Evolutionary conservation across 1,140 invertebrate genomes (phyloP).

Genomic region (Scylla paramamosain): DNA sequence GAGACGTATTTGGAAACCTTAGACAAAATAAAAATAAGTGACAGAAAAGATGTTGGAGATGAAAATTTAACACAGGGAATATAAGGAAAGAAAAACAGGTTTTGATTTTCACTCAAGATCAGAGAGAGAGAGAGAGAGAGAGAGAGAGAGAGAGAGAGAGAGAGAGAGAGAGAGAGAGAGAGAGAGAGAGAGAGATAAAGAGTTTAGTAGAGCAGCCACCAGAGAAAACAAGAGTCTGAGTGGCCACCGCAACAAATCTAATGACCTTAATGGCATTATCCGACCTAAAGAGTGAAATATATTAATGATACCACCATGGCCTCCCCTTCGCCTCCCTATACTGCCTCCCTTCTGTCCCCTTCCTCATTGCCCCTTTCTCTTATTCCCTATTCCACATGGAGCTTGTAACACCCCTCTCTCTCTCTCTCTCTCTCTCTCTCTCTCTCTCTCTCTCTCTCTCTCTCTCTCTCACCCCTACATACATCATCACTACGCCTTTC

Average conservation of each 20-base stretch:
- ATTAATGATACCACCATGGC: background rate
- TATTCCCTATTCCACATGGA: background rate
- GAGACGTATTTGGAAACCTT: too few species aligned
- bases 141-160: constrained; percentile 1
- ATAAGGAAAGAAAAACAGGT: too few species aligned
- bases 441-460: constrained; percentile 18
- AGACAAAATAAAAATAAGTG: too few species aligned
- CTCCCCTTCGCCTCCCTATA: background rate
- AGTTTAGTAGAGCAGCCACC: background rate
- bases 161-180: constrained; percentile 18
- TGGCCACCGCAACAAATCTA: constrained; percentile 3
- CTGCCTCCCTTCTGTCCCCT: background rate
- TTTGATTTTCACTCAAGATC: too few species aligned
- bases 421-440: background rate
- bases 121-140: too few species aligned
- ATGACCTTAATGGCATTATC: background rate
- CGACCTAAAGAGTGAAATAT: background rate
- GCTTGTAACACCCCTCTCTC: background rate
- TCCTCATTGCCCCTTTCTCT: background rate
- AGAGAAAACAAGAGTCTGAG: background rate
- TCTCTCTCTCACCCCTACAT: too few species aligned
- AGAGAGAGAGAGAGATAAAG: background rate
- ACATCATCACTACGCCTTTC: background rate
- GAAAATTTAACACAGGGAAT: too few species aligned
- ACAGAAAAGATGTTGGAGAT: too few species aligned